Conservation (phyloP, 2,113 vertebrate genomes). For the Marmota flaviventris region DNA sequence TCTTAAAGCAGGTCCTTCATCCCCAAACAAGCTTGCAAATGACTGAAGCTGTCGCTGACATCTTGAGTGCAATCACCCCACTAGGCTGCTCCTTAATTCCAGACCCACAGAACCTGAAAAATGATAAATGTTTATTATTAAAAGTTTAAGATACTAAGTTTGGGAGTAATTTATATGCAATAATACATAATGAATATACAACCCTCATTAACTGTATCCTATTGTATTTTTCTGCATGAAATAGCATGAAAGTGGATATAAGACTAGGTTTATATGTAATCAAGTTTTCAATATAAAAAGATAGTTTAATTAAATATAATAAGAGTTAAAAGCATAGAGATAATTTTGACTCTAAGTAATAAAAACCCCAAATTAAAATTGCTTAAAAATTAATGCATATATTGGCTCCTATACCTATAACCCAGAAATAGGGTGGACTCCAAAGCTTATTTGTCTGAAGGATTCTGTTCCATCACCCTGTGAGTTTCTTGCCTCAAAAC, state of each 20-base stretch:
- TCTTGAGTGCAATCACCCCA: background rate
- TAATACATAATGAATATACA: background rate
- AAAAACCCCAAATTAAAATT: conserved; percentile 20
- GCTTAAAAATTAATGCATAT: background rate
- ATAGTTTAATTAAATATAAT: conserved; percentile 27
- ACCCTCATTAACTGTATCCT: background rate
- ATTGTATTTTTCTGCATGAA: conserved; percentile 13
- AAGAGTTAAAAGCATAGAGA: conserved; percentile 43
- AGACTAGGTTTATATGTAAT: conserved; percentile 12
- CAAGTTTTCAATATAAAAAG: conserved; percentile 32
- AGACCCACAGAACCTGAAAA: background rate
- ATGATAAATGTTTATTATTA: background rate
- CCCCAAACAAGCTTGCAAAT: background rate
- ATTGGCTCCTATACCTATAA: background rate
- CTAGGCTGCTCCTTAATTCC: background rate
- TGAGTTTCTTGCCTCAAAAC: background rate
- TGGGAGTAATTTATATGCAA: background rate
- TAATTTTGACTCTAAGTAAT: conserved; percentile 31
- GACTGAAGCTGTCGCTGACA: background rate
- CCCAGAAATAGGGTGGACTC: background rate
- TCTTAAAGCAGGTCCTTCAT: background rate
- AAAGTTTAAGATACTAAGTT: background rate
- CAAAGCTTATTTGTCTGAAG: background rate
- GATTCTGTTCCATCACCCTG: background rate
- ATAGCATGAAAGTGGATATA: background rate